Evolutionary conservation across 2,888 invertebrate genomes (phyloP), one percentile per base, ranked within the genome.

Genomic region (Drosophila kokeensis): DNA sequence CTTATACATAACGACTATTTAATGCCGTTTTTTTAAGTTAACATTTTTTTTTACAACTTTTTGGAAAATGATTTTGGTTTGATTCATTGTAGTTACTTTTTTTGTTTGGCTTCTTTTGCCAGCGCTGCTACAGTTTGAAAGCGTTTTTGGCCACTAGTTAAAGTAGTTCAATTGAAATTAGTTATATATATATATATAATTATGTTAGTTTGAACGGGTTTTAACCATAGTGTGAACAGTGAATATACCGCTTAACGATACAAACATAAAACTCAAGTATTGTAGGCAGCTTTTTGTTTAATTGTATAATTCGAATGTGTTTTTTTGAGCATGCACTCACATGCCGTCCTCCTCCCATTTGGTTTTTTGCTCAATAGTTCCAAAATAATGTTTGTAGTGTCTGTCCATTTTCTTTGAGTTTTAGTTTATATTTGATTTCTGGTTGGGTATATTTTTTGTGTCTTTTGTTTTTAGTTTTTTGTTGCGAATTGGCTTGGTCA

Each of bases 401-500:
- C 27, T 55, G 24, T 38, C 27, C 50, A 58, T 32, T 30, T 13
- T 64, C 15, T 77, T 57, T 68, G 0, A 34, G 29, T 68, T 67
- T 10, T 13, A 30, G 38, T 62, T 45, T 24, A 27, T n/a, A 42
- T 36, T 58, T 52, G 27, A 48, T 62, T 70, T 62, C 18, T 40
- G 30, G 34, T 77, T 76, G 69, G 4, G 29, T 24, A 24, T 45
- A 32, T 34, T 59, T 75, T 68, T 30, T 7, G 29, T 42, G 24
- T 24, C 2, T 60, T 38, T 57, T 0, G 32, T 60, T 73, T 50
- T 50, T 50, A 11, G 11, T 32, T 57, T 73, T 81, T 34, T 59
- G 66, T 82, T 81, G 77, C 77, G 61, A 80, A 72, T 76, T 79
- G 81, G 76, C 74, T 74, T 67, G 36, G 59, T 78, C 52, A 60